Conservation (phyloP, 2,797 vertebrate genomes). For the Microctenopoma stevenorrisi region DNA sequence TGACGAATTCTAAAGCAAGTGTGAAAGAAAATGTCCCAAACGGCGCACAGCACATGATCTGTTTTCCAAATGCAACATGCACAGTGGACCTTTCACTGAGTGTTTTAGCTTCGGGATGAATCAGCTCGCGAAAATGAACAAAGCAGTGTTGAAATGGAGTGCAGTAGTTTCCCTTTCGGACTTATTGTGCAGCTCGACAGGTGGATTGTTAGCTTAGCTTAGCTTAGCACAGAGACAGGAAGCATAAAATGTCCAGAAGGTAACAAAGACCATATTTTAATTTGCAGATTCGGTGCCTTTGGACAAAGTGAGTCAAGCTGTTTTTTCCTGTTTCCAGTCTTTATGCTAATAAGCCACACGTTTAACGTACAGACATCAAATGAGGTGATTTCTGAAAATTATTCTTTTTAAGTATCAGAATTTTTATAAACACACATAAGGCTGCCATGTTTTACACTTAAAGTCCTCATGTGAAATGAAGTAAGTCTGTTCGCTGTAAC, state of each 20-base stretch:
- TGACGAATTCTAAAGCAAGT: slow-evolving; percentile 53
- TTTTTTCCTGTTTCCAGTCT: neutral
- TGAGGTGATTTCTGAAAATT: neutral
- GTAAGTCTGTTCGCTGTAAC: too few species aligned
- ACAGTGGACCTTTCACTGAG: too few species aligned
- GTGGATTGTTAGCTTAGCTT: too few species aligned
- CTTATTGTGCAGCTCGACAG: neutral
- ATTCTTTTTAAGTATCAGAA: too few species aligned
- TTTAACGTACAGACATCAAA: neutral
- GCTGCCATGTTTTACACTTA: too few species aligned
- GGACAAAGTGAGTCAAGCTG: neutral
- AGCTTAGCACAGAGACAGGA: neutral
- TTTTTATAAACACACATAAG: too few species aligned
- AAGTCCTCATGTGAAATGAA: too few species aligned
- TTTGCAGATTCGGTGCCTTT: too few species aligned
- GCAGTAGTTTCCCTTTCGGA: neutral
- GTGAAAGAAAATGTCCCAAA: slow-evolving; percentile 16
- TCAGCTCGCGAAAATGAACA: neutral
- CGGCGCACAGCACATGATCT: slow-evolving; percentile 14
- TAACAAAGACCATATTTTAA: too few species aligned
- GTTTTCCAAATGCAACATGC: neutral
- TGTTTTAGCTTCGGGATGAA: too few species aligned
- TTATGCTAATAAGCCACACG: neutral
- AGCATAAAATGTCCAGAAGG: too few species aligned
- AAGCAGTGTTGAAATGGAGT: neutral